A percentile compares a stretch with the other conserved stretches of the same genome.
Conservation (phyloP, 2,888 invertebrate species). For the Orchesella flavescens region DNA sequence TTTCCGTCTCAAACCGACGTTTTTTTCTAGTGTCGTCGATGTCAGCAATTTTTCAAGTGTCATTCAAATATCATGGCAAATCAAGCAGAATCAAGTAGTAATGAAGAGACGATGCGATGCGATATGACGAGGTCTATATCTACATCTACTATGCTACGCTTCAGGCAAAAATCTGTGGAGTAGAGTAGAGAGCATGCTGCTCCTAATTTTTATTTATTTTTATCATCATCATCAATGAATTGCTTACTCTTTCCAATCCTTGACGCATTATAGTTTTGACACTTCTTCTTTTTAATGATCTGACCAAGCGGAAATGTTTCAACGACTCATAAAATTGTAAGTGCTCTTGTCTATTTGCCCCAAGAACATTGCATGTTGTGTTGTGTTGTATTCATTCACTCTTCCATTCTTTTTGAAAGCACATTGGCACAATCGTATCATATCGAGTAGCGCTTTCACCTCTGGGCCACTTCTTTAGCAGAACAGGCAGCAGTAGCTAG, state of each 20-base stretch:
- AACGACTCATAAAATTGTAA: constrained; percentile 16
- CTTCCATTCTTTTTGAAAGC: neutral
- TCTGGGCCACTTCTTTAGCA: neutral
- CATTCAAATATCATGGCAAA: too few species aligned
- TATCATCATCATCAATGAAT: constrained; percentile 10
- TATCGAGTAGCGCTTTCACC: constrained; percentile 4
- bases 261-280: neutral
- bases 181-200: too few species aligned
- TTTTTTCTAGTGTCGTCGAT: too few species aligned
- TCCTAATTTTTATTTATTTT: neutral
- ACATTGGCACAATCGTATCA: constrained; percentile 12
- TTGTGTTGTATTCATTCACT: neutral
- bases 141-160: too few species aligned
- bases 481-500: too few species aligned
- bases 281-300: constrained; percentile 59
- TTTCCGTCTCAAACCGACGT: too few species aligned
- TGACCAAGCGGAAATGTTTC: constrained; percentile 64
- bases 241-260: constrained; percentile 12
- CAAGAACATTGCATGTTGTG: neutral
- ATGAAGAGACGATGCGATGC: too few species aligned
- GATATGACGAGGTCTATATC: too few species aligned
- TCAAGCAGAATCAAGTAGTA: too few species aligned
- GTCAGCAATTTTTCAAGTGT: too few species aligned
- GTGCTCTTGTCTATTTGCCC: constrained; percentile 42
- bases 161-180: too few species aligned